Percentiles rank a stretch among this genome's conserved stretches.
Conservation (phyloP, 2,888 invertebrate genomes). For the Ctena decussata region DNA sequence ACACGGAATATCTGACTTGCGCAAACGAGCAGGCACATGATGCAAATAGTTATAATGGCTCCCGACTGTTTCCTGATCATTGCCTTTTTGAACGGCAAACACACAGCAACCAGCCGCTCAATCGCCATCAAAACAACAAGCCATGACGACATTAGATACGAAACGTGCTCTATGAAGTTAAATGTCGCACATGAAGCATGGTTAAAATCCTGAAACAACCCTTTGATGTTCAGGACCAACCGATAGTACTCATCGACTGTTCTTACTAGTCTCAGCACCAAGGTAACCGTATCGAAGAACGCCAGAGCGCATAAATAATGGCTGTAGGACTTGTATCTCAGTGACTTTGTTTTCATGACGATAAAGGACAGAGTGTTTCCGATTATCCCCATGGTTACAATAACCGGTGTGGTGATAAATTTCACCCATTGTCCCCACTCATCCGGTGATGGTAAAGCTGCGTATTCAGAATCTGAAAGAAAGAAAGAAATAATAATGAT, state of each 20-base stretch:
- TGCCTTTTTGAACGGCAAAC: slow-evolving; percentile 81
- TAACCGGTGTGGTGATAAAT: slow-evolving; percentile 77
- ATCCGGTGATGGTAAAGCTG: background rate
- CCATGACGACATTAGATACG: slow-evolving; percentile 84
- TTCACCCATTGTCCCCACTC: slow-evolving; percentile 80
- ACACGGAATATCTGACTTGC: slow-evolving; percentile 82
- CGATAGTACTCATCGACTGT: slow-evolving; percentile 69
- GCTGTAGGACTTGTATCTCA: slow-evolving; percentile 83
- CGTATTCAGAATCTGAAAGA: background rate
- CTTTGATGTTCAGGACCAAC: slow-evolving; percentile 9
- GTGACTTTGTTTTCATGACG: slow-evolving; percentile 82
- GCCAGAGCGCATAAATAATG: slow-evolving; percentile 84
- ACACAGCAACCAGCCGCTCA: slow-evolving; percentile 83
- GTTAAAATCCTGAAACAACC: slow-evolving; percentile 69
- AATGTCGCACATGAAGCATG: slow-evolving; percentile 80
- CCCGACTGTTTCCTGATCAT: slow-evolving; percentile 77
- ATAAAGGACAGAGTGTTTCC: slow-evolving; percentile 82
- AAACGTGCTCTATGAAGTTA: slow-evolving; percentile 79
- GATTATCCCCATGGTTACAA: slow-evolving; percentile 80
- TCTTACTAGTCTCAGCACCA: slow-evolving; percentile 71
- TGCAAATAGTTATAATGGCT: slow-evolving; percentile 76
- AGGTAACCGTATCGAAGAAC: slow-evolving; percentile 81
- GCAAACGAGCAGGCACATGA: slow-evolving; percentile 75
- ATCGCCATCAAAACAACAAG: slow-evolving; percentile 84
- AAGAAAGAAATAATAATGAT: background rate